A percentile compares a stretch with the other conserved stretches of the same genome.
phyloP scores from a whole-genome alignment of 2,797 vertebrate genomes.

The Amblyraja radiata region DNA sequence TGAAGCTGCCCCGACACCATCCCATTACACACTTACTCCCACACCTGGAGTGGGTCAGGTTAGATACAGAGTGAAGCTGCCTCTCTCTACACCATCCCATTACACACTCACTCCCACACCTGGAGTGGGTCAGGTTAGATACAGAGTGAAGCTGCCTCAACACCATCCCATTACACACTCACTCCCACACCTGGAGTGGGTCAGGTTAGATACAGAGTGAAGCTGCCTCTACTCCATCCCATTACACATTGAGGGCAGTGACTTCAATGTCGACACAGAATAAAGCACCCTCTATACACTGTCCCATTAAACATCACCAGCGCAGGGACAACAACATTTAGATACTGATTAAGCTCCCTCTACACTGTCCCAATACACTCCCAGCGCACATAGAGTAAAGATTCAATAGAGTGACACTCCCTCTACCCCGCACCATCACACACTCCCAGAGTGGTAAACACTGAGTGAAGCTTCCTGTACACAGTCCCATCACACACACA shows the following conservation, averaged over 20 bases:
- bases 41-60: background rate
- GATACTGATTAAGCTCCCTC: background rate
- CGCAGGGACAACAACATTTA: background rate
- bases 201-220: no score
- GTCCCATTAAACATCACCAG: background rate
- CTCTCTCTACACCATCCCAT: background rate
- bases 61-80: background rate
- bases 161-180: background rate
- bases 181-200: no score
- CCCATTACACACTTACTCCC: background rate
- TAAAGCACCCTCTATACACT: background rate
- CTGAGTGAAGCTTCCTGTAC: no score
- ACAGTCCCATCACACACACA: no score
- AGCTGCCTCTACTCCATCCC: no score
- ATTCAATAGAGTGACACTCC: no score
- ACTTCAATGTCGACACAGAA: background rate
- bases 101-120: background rate
- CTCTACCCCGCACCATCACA: no score
- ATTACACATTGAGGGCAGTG: background rate
- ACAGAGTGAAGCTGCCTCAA: constrained; percentile 4
- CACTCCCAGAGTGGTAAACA: no score
- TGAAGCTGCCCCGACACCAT: background rate
- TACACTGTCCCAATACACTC: no score
- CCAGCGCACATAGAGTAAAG: no score
- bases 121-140: background rate